Evolutionary conservation across 2,888 invertebrate species (phyloP), one percentile per base, ranked within the genome.

Genomic region (Aphodius sticticus): DNA sequence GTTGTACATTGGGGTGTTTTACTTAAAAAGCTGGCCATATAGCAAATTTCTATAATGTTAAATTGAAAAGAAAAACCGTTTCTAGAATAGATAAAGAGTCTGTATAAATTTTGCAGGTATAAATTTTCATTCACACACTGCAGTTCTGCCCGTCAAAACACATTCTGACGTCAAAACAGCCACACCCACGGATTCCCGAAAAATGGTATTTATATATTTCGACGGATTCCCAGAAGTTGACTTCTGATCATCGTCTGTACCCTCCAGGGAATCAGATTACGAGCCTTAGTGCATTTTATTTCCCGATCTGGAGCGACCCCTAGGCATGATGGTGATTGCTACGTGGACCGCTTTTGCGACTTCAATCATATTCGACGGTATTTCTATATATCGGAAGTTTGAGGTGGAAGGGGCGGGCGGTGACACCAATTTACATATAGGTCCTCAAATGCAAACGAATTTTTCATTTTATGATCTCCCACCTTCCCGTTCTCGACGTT

Each of bases 221-320:
- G 9, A 53, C 9, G 53, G 53, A 2, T 53, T 53, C 53, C 53
- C 53, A 53, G 7, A 15, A 81, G 79, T 81, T 82, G 81, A 83
- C 81, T 83, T 82, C 81, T 83, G 83, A 83, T 82, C 82, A 81
- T 78, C 16, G 82, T 72, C 81, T 70, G 81, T 77, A 82, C 77
- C 80, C 82, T 75, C 82, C 16, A 76, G 81, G 83, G 82, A 83
- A 81, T 75, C 70, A 79, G 83, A 83, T 84, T 84, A 84, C 82
- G 81, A 81, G 82, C 83, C 83, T 82, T 82, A 83, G 83, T 81
- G 82, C 82, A 81, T 84, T 83, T 84, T 84, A 84, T 84, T 84
- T 83, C 81, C 78, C 83, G 83, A 84, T 84, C 82, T 81, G 78
- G 76, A 16, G 70, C 69, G 70, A 38, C 78, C 80, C 78, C 74